Evolutionary conservation across 2,888 invertebrate genomes (phyloP).

Genomic region (Oxytorus armatus): DNA sequence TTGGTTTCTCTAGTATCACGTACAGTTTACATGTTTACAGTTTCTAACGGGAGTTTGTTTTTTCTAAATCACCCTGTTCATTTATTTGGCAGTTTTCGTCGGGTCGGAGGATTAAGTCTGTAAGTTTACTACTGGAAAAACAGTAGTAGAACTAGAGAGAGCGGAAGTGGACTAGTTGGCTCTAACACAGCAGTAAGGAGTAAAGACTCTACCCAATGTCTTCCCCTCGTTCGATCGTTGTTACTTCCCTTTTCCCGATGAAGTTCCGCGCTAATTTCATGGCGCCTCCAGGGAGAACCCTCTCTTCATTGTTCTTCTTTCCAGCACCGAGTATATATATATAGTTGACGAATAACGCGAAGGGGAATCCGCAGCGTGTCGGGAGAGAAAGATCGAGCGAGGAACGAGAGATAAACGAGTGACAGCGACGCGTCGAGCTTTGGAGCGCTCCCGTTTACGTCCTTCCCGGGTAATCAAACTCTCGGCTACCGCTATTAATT

Average conservation of each 20-base stretch:
- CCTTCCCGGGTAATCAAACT: constrained; percentile 78
- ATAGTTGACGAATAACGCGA: constrained; percentile 49
- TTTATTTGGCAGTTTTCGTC: constrained; percentile 14
- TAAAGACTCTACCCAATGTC: constrained; percentile 75
- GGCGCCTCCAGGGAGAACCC: constrained; percentile 71
- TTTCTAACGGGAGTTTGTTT: background rate
- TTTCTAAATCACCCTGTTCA: background rate
- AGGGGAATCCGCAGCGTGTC: constrained; percentile 35
- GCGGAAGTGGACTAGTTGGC: constrained; percentile 36
- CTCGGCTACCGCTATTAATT: constrained; percentile 79
- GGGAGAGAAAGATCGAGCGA: constrained; percentile 57
- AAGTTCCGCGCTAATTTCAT: constrained; percentile 78
- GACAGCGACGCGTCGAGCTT: constrained; percentile 63
- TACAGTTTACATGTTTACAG: background rate
- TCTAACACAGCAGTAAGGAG: constrained; percentile 68
- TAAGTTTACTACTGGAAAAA: constrained; percentile 16
- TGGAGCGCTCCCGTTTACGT: constrained; percentile 41
- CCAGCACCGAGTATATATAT: background rate
- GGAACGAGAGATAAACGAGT: constrained; percentile 65
- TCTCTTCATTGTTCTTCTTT: constrained; percentile 14
- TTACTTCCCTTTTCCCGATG: constrained; percentile 64
- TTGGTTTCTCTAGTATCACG: background rate
- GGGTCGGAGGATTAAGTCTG: background rate
- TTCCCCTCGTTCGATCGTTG: constrained; percentile 72
- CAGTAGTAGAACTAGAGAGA: constrained; percentile 30